A percentile compares a stretch with the other conserved stretches of the same genome.
Evolutionary conservation across 30 jellyfish, hydroid and myxozoan genomes (phyloP).

Genomic region (Mastigias papua): DNA sequence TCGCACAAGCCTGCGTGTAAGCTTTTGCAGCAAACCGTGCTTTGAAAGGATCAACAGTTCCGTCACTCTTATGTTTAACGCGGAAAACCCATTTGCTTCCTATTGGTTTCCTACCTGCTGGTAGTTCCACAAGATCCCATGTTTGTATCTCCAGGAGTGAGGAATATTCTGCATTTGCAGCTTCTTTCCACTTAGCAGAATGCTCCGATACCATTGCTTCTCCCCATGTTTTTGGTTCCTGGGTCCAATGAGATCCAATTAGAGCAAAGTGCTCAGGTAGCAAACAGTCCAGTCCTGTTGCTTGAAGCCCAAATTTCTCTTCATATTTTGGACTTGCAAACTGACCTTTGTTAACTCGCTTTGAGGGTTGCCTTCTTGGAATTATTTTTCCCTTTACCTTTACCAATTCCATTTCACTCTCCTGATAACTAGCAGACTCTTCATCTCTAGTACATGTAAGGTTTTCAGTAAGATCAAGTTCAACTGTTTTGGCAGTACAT

Average conservation of each 20-base stretch:
- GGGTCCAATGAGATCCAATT: no score
- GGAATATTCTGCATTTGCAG: conserved; percentile 28
- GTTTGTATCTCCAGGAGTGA: conserved; percentile 38
- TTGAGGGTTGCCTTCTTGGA: background rate
- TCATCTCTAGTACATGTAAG: background rate
- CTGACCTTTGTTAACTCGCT: background rate
- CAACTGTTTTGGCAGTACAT: background rate
- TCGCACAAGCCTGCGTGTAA: conserved; percentile 68
- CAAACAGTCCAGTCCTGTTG: background rate
- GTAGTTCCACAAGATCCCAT: conserved; percentile 52
- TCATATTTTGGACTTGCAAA: background rate
- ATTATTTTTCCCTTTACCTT: background rate
- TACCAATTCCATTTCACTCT: background rate
- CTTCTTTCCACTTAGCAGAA: conserved; percentile 37
- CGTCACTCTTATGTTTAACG: conserved; percentile 47
- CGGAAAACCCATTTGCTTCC: conserved; percentile 68
- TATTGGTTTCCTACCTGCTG: conserved; percentile 24
- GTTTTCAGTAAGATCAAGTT: background rate
- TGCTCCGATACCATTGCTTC: background rate
- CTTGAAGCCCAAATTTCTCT: background rate
- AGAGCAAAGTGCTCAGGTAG: background rate
- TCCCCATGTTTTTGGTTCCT: background rate
- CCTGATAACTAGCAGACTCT: background rate
- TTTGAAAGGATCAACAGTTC: conserved; percentile 40
- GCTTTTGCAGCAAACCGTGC: conserved; percentile 70